phyloP scores from a whole-genome alignment of 2,888 invertebrate species.

The Heteropelma amictum region DNA sequence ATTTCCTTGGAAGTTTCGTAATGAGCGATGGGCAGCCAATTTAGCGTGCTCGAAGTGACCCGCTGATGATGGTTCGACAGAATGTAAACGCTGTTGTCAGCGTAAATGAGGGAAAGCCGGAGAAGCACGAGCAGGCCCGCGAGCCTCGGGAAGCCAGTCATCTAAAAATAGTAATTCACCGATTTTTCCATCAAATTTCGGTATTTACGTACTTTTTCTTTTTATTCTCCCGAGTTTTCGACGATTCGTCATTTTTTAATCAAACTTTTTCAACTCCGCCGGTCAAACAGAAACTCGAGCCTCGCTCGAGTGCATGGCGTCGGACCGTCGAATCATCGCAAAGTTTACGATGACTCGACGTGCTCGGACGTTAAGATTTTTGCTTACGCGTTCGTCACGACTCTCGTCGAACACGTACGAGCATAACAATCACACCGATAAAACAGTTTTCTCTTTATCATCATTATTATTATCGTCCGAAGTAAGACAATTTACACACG shows the following conservation, averaged over 20 bases:
- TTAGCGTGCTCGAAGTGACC: slow-evolving; percentile 88
- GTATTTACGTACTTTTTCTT: no score
- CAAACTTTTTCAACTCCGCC: no score
- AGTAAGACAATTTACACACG: no score
- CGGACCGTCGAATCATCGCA: slow-evolving; percentile 21
- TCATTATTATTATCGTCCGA: background rate
- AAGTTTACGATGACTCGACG: slow-evolving; percentile 28
- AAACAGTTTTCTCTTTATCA: background rate
- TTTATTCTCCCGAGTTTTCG: no score
- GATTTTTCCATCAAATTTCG: background rate
- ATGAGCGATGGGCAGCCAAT: slow-evolving; percentile 84
- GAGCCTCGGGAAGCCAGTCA: slow-evolving; percentile 20
- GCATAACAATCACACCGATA: background rate
- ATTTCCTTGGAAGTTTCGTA: slow-evolving; percentile 82
- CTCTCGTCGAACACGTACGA: background rate
- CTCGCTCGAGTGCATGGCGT: no score
- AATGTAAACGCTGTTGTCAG: slow-evolving; percentile 77
- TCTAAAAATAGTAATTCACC: slow-evolving; percentile 27
- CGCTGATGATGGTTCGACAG: slow-evolving; percentile 80
- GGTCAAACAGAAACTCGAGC: no score
- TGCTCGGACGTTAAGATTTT: slow-evolving; percentile 21
- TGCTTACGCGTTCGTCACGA: slow-evolving; percentile 22
- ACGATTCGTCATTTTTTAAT: no score
- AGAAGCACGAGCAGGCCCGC: slow-evolving; percentile 17
- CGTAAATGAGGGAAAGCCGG: slow-evolving; percentile 34